phyloP scores from a whole-genome alignment of 1,140 invertebrate species.

The Harpegnathos saltator region DNA sequence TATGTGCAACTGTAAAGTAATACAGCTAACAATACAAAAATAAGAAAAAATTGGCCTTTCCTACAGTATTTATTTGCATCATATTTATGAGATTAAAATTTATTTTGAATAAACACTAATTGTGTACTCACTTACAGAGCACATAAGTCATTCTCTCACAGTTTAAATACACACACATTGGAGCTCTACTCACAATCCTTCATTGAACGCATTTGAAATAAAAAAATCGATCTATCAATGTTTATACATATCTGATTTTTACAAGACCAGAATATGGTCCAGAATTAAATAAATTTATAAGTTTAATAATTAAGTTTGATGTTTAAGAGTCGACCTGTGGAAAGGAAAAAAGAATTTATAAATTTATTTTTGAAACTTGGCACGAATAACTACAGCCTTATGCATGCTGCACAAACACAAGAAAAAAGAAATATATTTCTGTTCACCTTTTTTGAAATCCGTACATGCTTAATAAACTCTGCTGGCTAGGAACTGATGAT shows the following conservation, averaged over 20 bases:
- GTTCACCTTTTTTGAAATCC: conserved; percentile 69
- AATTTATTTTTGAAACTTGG: conserved; percentile 1
- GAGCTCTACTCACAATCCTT: not conserved
- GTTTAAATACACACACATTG: not conserved
- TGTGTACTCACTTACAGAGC: not conserved
- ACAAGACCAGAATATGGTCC: not conserved
- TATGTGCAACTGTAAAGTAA: no score
- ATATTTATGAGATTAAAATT: no score
- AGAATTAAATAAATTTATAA: conserved; percentile 1
- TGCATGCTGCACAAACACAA: not conserved
- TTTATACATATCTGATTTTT: conserved; percentile 10
- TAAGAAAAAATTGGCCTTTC: no score
- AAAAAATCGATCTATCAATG: not conserved
- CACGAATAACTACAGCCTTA: not conserved
- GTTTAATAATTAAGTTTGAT: conserved; percentile 23
- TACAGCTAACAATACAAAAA: no score
- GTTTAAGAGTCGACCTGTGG: conserved; percentile 12
- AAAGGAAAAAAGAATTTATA: conserved; percentile 9
- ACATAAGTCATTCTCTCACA: not conserved
- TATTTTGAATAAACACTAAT: conserved; percentile 23
- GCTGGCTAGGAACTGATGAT: conserved; percentile 35
- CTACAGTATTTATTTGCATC: no score
- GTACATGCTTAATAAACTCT: conserved; percentile 67
- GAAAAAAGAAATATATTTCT: not conserved
- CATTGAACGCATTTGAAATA: not conserved